Evolutionary conservation across 1,140 invertebrate species (phyloP), one percentile per base, ranked within the genome.

Genomic region (Patella vulgata): DNA sequence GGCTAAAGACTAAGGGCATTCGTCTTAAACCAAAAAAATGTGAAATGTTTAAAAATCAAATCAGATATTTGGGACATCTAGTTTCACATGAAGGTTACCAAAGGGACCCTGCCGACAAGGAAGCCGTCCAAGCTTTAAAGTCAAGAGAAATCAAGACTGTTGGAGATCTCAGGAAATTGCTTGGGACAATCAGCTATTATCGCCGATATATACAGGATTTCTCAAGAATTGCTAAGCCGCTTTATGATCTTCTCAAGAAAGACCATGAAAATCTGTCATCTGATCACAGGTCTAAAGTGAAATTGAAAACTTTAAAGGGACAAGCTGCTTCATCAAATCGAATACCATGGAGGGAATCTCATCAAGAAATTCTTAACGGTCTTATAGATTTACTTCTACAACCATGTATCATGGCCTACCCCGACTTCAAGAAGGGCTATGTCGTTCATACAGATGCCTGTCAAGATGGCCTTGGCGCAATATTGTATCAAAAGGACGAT

Each of bases 151-250:
- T 70, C 21, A 73, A 60, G 47, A 81, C 63, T 53, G 60, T 77
- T 5, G 78, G 80, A 36, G 78, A 85, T 39, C 25, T 87, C 0
- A 63, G 82, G 46, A 33, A 76, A 40, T 85, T 88, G 59, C 33
- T 87, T 0, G 87, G 87, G 1, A 65, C 87, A 21, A 44, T 81
- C 30, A 76, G 78, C 40, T 86, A 82, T 61, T 81, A 80, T 59
- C 48, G 77, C 1, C 64, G 71, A 58, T 85, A 84, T 63, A 73
- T 86, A 30, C 78, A 59, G 57, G 74, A 77, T 55, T 68, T 72
- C 77, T 82, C 81, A 14, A 14, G 59, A 1, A 28, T 30, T 33
- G 58, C 58, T 1, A 62, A 67, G 39, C 48, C 17, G 17, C 39
- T 59, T 14, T 52, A 59, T 40, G 40, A 60, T 1, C 43, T 59